Base-by-base conservation (phyloP, 2,113 vertebrate species). In the Salvelinus alpinus region DNA sequence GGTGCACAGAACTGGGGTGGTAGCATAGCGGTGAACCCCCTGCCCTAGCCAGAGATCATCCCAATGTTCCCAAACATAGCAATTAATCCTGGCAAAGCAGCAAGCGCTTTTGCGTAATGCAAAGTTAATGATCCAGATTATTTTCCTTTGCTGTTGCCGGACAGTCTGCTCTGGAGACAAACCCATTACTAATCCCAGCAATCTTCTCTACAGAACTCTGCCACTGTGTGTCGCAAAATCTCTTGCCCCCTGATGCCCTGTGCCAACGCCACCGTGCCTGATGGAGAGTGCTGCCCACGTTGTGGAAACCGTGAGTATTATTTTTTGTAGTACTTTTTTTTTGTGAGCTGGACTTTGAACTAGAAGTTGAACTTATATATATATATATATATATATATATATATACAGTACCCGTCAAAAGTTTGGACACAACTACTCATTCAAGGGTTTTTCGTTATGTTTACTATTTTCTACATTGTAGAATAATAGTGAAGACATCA, bases 221-320 rank as follows among this genome's bases (percentile, higher is more conserved):
- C 95, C 25, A 98, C 96, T 4, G 92, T 98, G 80, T 99, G 98
- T 83, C 96, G 95, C 74, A 97, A 98, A 82, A 96, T 98, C 77
- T 98, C 97, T 81, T 99, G 98, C 71, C 98, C 98, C 70, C 93
- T 98, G 65, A 95, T 99, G 89, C 95, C 96, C 73, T 99, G 97
- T 74, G 93, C 95, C 72, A 99, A 98, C 2, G 96, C 96, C 84
- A 97, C 96, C 0, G 95, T 99, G 79, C 96, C 96, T 0, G 97
- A 99, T 7, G 98, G 98, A 74, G 97, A 99, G 85, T 99, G 98
- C 92, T 99, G 98, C 85, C 97, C 97, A 18, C 94, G 96, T 73
- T 99, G 98, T 77, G 92, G 84, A 83, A 94, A 95, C 87, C 92
- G 98, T 99, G 95, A 94, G 97, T 93, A 27, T 13, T 14, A 1